These are phyloP conservation scores for Metallyticus violacea DNA, from an alignment of 2,888 invertebrate species.

Conservation along the genomic window DNA sequence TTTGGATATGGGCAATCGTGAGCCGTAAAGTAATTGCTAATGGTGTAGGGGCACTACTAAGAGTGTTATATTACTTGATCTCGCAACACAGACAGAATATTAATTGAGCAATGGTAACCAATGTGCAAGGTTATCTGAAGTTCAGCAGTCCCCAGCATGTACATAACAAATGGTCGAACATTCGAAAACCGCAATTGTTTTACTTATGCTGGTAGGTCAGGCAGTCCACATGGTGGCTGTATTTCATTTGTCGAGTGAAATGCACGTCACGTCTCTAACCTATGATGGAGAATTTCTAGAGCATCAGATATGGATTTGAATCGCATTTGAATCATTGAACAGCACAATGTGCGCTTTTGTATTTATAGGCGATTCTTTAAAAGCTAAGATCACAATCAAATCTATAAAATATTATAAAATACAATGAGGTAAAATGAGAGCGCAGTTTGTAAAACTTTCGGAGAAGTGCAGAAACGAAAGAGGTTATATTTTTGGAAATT, in stretches of 20 bases:
- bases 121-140: neutral
- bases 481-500: no score
- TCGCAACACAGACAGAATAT: neutral
- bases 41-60: neutral
- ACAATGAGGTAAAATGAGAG: no score
- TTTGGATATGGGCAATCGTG: neutral
- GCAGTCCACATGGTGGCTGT: neutral
- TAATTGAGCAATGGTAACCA: neutral
- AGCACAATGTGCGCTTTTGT: no score
- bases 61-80: no score
- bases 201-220: neutral
- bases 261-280: neutral
- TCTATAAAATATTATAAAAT: no score
- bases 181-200: neutral
- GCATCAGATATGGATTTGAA: neutral
- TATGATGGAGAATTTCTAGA: neutral
- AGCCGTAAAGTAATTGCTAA: neutral
- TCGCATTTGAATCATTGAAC: no score
- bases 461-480: no score
- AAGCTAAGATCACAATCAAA: no score
- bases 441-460: no score
- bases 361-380: no score
- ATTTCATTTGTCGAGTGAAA: neutral
- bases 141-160: neutral
- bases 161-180: neutral